Evolutionary conservation across 2,113 vertebrate genomes (phyloP).

Genomic region (Plecotus auritus): DNA sequence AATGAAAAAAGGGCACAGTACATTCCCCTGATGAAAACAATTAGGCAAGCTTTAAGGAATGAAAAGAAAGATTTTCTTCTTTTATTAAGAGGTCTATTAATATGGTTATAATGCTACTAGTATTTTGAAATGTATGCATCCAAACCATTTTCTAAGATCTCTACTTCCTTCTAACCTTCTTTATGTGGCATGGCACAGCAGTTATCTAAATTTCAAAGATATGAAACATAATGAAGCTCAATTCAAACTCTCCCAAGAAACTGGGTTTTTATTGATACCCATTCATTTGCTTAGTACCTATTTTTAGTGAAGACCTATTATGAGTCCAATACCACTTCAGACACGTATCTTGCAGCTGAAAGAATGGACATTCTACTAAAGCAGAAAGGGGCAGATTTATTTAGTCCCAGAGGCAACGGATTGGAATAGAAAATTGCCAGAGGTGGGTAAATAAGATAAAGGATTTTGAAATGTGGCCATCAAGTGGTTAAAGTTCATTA

Average conservation of each 20-base stretch:
- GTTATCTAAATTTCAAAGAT: not conserved
- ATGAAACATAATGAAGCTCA: not conserved
- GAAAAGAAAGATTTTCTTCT: not conserved
- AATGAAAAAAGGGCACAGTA: not conserved
- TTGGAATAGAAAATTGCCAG: not conserved
- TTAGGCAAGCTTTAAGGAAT: not conserved
- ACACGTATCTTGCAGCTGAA: not conserved
- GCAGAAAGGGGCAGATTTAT: not conserved
- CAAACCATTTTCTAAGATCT: not conserved
- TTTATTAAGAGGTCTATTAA: not conserved
- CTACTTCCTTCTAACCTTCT: not conserved
- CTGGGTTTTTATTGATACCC: not conserved
- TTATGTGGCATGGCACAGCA: not conserved
- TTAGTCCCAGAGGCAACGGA: not conserved
- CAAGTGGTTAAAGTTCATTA: constrained; percentile 67
- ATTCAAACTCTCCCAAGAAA: not conserved
- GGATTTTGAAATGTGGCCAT: constrained; percentile 70
- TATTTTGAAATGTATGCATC: not conserved
- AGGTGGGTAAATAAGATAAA: not conserved
- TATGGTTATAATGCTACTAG: not conserved
- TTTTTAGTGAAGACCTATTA: not conserved
- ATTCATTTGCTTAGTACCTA: not conserved
- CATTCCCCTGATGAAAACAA: not conserved
- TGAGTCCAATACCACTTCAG: not conserved
- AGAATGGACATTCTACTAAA: not conserved